Base-by-base conservation (phyloP, 2,888 invertebrate species). In the Sminthurinus aureus region DNA sequence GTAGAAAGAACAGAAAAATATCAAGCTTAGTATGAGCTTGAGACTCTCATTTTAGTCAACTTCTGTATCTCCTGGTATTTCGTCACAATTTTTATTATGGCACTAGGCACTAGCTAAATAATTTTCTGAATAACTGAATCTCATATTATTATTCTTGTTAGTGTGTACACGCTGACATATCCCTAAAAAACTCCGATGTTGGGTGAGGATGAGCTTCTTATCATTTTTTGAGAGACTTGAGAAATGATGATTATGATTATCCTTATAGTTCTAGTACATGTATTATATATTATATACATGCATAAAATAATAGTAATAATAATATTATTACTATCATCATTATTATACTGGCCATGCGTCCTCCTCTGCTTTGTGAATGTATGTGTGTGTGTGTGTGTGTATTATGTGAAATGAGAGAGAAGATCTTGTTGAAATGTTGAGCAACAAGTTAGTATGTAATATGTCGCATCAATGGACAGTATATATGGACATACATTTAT, bases 1-100 rank as follows among this genome's bases (percentile, higher is more conserved):
- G 38, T 38, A 38, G 38, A 38, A 38, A 38, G 38, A 38, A 38
- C 38, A 38, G 38, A 38, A 38, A 38, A 38, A 38, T 1, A 38
- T 6, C 38, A 38, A 38, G 38, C n/a, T n/a, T n/a, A n/a, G n/a
- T n/a, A n/a, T n/a, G n/a, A 38, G 38, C 38, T 38, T 38, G 3
- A 38, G 38, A 38, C 38, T 74, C 81, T 75, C 81, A 81, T 81
- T 81, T 81, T 81, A 75, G 81, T 81, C 74, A 81, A 74, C 74
- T 81, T 81, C 81, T 81, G 66, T 81, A 81, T 81, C 74, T 81
- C 81, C 81, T 81, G 81, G 81, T 81, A 81, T 81, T 81, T 81
- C 75, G 81, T 73, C 81, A 81, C 81, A 74, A 74, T 15, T 58
- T 74, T 26, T 26, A 64, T 58, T 64, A 26, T 51, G 1, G 24